These are phyloP conservation scores for Gavialis gangeticus DNA, from an alignment of 2,113 vertebrate genomes.

Conservation along the genomic window DNA sequence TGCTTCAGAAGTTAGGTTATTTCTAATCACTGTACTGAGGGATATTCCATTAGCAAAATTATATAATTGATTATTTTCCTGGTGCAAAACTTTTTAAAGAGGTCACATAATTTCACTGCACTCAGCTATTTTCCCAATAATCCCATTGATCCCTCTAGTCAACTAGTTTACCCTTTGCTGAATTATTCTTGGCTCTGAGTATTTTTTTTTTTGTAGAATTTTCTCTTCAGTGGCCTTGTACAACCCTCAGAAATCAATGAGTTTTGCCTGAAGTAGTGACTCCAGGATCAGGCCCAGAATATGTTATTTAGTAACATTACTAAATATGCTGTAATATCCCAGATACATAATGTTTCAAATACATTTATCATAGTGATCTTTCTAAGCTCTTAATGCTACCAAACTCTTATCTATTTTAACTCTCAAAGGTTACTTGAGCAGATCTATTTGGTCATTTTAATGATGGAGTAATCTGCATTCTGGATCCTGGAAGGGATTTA, in stretches of 20 bases:
- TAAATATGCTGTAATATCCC: neutral
- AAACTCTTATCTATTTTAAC: slow-evolving; percentile 19
- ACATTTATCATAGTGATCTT: slow-evolving; percentile 23
- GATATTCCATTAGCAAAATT: neutral
- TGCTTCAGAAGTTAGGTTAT: neutral
- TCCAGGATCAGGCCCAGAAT: neutral
- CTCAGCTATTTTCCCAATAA: neutral
- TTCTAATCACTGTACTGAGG: neutral
- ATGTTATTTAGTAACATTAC: neutral
- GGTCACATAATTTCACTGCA: neutral
- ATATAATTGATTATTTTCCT: neutral
- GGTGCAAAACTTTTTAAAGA: neutral
- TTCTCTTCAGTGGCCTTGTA: slow-evolving; percentile 22
- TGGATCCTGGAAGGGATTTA: slow-evolving; percentile 16
- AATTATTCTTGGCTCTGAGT: slow-evolving; percentile 43
- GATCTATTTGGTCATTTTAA: slow-evolving; percentile 24
- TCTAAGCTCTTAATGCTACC: slow-evolving; percentile 43
- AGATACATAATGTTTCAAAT: neutral
- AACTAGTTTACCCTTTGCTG: slow-evolving; percentile 37
- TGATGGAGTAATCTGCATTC: neutral
- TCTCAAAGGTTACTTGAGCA: neutral
- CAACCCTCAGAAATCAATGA: neutral
- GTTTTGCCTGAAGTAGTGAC: slow-evolving; percentile 23
- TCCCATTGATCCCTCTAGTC: neutral
- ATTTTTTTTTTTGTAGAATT: neutral